A percentile compares a stretch with the other conserved stretches of the same genome.
Conservation (phyloP, 1,140 invertebrate genomes). For the Campoletis sonorensis region DNA sequence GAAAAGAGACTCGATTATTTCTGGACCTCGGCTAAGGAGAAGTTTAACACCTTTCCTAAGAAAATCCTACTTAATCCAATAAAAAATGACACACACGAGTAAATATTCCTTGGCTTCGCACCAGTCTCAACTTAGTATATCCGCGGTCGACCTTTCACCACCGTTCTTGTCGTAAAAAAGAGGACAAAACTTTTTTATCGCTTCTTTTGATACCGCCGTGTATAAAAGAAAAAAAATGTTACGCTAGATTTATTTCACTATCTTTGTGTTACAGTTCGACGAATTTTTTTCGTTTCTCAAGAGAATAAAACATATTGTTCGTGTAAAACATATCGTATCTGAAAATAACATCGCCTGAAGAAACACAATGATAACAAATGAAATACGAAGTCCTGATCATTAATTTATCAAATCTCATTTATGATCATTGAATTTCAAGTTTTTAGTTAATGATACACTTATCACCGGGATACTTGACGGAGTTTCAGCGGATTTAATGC, state of each 20-base stretch:
- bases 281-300: too few relatives aligned
- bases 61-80: slow-evolving; percentile 43
- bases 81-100: slow-evolving; percentile 33
- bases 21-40: slow-evolving; percentile 16
- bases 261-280: too few relatives aligned
- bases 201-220: slow-evolving; percentile 18
- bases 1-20: not conserved
- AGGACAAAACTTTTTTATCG: slow-evolving; percentile 34
- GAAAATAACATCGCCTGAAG: too few relatives aligned
- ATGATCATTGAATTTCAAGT: too few relatives aligned
- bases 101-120: slow-evolving; percentile 13
- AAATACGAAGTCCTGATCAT: too few relatives aligned
- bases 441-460: too few relatives aligned
- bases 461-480: too few relatives aligned
- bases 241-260: not conserved
- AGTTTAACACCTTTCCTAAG: slow-evolving; percentile 9
- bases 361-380: too few relatives aligned
- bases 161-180: not conserved
- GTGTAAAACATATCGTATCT: too few relatives aligned
- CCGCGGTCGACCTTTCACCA: not conserved
- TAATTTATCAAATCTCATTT: too few relatives aligned
- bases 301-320: too few relatives aligned
- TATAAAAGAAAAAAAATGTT: slow-evolving; percentile 9
- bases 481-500: not conserved
- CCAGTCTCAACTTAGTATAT: slow-evolving; percentile 15